Base-by-base conservation (phyloP, 2,888 invertebrate genomes). In the Stenchaetothrips biformis region DNA sequence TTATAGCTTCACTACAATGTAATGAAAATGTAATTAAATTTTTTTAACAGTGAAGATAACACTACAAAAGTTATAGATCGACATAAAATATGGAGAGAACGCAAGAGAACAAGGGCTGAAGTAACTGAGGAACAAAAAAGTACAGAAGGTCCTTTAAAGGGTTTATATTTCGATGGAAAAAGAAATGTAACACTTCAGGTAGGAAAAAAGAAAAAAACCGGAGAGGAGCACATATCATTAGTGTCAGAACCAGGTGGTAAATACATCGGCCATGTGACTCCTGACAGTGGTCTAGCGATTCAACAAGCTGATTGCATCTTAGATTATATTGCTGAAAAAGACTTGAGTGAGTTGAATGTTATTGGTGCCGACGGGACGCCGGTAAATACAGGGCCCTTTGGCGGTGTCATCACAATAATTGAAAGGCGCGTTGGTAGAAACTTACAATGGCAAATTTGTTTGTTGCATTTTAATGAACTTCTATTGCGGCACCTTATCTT, bases 381-480 rank as follows among this genome's bases (percentile, higher is more conserved):
- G 37, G 82, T 82, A 16, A 84, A 83, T 80, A 83, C 83, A 11
- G 84, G 84, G 11, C 77, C 79, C 37, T 81, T 83, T 77, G 81
- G 81, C 62, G 84, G 84, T 47, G 82, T 83, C 13, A 84, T 84
- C 47, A 78, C 53, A n/a, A 79, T 80, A 16, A 47, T 84, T 13
- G 84, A 84, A 81, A 80, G 79, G 47, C 48, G 81, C 37, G 67
- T 84, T 25, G 27, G 81, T 21, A 81, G 81, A 81, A 83, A 83
- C 11, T 81, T 84, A 53, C 84, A 84, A 80, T 84, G 83, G 84
- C 79, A 81, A 78, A 79, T 84, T 59, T 84, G 83, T 79, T 62
- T 82, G 77, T 79, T 84, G 9, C 83, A 84, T 80, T 82, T 81
- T 59, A 84, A 84, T 82, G 84, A 84, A 79, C 80, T 84, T 78